Evolutionary conservation across 2,888 invertebrate species (phyloP).

Genomic region (Agrotis ipsilon): DNA sequence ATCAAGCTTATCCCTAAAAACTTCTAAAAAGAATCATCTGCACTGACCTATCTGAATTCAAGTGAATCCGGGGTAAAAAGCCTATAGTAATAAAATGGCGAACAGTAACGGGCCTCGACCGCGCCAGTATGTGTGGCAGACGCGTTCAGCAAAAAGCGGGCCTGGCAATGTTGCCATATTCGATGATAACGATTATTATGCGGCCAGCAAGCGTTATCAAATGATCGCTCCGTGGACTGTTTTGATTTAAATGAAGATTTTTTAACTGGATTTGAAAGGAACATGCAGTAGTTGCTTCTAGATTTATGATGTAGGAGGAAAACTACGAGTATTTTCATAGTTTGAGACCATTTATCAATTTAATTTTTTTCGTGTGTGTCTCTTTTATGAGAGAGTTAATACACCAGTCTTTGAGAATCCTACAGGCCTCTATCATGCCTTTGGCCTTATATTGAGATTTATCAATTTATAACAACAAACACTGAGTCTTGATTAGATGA

Average conservation of each 20-base stretch:
- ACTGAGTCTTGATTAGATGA: no score
- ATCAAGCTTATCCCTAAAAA: neutral
- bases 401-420: no score
- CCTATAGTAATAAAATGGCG: conserved; percentile 53
- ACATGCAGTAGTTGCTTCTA: conserved; percentile 8
- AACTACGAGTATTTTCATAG: no score
- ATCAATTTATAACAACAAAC: no score
- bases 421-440: no score
- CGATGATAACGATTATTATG: conserved; percentile 81
- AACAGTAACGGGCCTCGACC: conserved; percentile 80
- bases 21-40: conserved; percentile 4
- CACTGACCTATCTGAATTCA: conserved; percentile 51
- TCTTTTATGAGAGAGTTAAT: no score
- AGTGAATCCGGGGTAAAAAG: conserved; percentile 58
- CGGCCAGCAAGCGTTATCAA: conserved; percentile 68
- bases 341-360: neutral
- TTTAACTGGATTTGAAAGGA: conserved; percentile 40
- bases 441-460: no score
- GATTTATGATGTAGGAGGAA: conserved; percentile 14
- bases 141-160: conserved; percentile 78
- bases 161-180: conserved; percentile 76
- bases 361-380: no score
- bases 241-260: conserved; percentile 57
- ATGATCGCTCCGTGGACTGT: conserved; percentile 58
- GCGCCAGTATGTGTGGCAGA: conserved; percentile 81